A percentile compares a stretch with the other conserved stretches of the same genome.
phyloP scores from a whole-genome alignment of 2,888 invertebrate genomes.

The Silvanus unidentatus region DNA sequence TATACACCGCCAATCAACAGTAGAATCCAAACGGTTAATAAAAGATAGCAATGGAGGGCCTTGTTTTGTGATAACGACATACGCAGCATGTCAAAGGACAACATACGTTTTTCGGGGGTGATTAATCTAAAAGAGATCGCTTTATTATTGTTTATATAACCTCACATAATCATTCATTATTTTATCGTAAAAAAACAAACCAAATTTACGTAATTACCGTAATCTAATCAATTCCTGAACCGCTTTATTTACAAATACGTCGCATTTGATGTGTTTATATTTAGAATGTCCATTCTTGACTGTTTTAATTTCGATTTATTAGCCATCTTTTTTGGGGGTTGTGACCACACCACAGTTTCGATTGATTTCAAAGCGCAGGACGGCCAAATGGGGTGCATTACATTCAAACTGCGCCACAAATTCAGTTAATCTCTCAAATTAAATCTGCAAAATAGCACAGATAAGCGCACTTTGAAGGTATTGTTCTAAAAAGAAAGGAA shows the following conservation, averaged over 20 bases:
- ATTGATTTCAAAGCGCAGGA: too few relatives aligned
- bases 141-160: conserved; percentile 2
- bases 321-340: too few relatives aligned
- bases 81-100: conserved; percentile 51
- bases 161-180: conserved; percentile 1
- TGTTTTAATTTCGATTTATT: too few relatives aligned
- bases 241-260: too few relatives aligned
- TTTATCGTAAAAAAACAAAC: not conserved
- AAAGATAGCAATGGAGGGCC: conserved; percentile 74
- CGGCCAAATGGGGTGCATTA: too few relatives aligned
- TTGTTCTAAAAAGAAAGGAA: too few relatives aligned
- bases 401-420: too few relatives aligned
- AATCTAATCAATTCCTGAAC: not conserved
- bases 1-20: conserved; percentile 74
- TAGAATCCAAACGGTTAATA: conserved; percentile 77
- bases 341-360: not conserved
- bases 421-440: too few relatives aligned
- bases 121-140: not conserved
- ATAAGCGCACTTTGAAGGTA: too few relatives aligned
- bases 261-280: too few relatives aligned
- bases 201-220: conserved; percentile 4
- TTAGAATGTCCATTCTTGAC: too few relatives aligned
- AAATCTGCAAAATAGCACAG: too few relatives aligned
- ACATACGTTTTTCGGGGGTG: conserved; percentile 6
- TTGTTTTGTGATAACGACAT: conserved; percentile 61